Base-by-base conservation (phyloP, 1,140 invertebrate species). In the Atta texana region DNA sequence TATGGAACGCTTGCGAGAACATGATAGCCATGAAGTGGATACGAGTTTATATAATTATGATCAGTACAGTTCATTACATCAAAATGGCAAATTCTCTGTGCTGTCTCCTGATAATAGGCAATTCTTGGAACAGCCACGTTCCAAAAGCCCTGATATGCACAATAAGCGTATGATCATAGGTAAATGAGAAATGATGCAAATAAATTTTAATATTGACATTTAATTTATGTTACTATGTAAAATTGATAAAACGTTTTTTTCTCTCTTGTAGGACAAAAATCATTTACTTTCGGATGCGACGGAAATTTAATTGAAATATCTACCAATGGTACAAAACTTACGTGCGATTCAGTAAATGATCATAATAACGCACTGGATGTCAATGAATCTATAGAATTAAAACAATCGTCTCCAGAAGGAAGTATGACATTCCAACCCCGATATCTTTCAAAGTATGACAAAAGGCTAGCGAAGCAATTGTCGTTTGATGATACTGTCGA, bases 1-100 rank as follows among this genome's bases (percentile, higher is more conserved):
- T 59, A 96, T 96, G 95, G 95, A 96, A 88, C 94, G 96, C 66
- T 91, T 96, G n/a, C 95, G 95, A 34, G 96, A 96, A 63, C 94
- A 96, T 82, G 95, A 96, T 44, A 94, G 91, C 81, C 95, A 96
- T 66, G 94, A 95, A 68, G 51, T 87, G 21, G 93, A 95, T 69
- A 76, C 91, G 21, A 93, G 91, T 63, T 63, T 86, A 8, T 90
- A 86, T 59, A 92, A 80, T 84, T 91, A 51, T 24, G 92, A 94
- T 6, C 89, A 90, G 24, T 85, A 90, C 53, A 90, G 76, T 64
- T 74, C 74, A 34, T 39, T 85, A 28, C 81, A 92, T 49, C 92
- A 93, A 21, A 92, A 92, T 55, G 82, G 89, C 18, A 91, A 89
- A 88, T 87, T 93, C 34, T 94, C 93, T 51, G 96, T 96, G 51